Evolutionary conservation across 2,797 vertebrate genomes (phyloP), one percentile per base, ranked within the genome.

Genomic region (Microctenopoma lineatum): DNA sequence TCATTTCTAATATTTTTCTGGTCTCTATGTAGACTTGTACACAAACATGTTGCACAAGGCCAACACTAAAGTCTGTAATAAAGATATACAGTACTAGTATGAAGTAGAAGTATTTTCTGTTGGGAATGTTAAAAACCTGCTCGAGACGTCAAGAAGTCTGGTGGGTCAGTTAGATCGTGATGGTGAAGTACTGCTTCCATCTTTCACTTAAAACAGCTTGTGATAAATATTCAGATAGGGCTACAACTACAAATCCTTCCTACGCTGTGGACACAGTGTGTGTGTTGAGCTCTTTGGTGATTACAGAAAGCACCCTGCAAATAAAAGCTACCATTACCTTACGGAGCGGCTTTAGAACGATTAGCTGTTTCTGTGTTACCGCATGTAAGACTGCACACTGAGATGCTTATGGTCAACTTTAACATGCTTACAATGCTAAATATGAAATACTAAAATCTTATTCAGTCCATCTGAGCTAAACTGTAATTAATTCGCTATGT

Each of bases 291-390:
- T 70, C 42, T 46, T 55, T 48, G 38, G 38, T 66, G 75, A 81
- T 85, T 81, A 71, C 16, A 45, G 47, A 73, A 63, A 83, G 74
- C 48, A 10, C 27, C 59, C n/a, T 61, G 70, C 80, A 86, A 88
- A 91, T 74, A 86, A 69, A 66, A 69, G 61, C 78, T 60, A 66
- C 73, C 65, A 75, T 84, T 82, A 82, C 53, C 59, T 72, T 66
- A 82, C 69, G 83, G 72, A 70, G 44, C 9, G 59, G 70, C 75
- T 83, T 80, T 46, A 25, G 21, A 41, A 25, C 61, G 84, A 85
- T 87, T 81, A 84, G 65, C 27, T 4, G 46, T 4, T 5, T 39
- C 47, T 45, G 48, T 63, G 71, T 79, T 64, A 18, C 57, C 66
- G 21, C 21, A 21, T 21, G 21, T 59, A 16, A 65, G 34, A 53